Conservation (phyloP, 2,113 vertebrate species). For the Aix galericulata region DNA sequence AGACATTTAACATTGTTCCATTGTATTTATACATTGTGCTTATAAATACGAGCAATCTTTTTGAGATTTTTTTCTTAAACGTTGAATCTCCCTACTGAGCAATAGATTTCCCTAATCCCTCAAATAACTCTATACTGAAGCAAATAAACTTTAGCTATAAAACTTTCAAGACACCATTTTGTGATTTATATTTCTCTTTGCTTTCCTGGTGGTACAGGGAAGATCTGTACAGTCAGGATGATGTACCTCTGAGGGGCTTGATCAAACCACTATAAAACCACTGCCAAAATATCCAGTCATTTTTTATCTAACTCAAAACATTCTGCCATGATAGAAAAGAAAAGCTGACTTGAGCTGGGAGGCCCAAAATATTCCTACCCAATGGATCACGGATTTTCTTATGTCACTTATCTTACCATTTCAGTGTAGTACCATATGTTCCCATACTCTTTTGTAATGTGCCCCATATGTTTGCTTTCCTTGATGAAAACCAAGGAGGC, state of each 20-base stretch:
- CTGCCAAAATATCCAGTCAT: conserved; percentile 1
- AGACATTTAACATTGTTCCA: not conserved
- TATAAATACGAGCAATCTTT: not conserved
- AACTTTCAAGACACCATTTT: not conserved
- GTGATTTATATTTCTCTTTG: conserved; percentile 10
- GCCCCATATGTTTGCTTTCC: conserved; percentile 18
- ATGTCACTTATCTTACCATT: not conserved
- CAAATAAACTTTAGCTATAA: conserved; percentile 2
- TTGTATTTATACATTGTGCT: not conserved
- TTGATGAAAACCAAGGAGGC: not conserved
- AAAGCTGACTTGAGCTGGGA: not conserved
- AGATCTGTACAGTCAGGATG: not conserved
- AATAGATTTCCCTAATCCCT: not conserved
- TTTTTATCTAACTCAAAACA: conserved; percentile 19
- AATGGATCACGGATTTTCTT: not conserved
- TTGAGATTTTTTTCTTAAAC: not conserved
- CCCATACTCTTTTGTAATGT: not conserved
- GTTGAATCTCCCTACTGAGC: not conserved
- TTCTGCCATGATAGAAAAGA: not conserved
- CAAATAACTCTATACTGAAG: not conserved
- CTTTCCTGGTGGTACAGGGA: conserved; percentile 7
- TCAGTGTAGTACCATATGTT: not conserved
- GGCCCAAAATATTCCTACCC: not conserved
- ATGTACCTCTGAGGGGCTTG: not conserved
- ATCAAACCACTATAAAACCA: not conserved